Conservation (phyloP, 2,113 vertebrate species). For the Chlamydotis undulata region DNA sequence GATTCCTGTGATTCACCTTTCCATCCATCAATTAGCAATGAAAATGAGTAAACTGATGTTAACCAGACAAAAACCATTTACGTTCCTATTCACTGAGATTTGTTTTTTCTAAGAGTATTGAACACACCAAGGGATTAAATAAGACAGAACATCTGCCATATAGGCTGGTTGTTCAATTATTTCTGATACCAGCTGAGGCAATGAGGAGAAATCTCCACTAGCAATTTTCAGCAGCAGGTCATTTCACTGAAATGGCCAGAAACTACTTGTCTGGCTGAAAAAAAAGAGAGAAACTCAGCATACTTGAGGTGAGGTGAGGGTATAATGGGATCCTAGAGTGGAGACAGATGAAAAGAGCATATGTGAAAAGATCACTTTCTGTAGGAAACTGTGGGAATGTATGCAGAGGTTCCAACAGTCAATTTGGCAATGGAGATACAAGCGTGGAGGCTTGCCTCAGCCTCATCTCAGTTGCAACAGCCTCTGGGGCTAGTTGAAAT, state of each 20-base stretch:
- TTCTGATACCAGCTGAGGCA: neutral
- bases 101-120: neutral
- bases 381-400: fast-evolving
- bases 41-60: neutral
- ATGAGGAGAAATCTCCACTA: neutral
- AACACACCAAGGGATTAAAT: neutral
- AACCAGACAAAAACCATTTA: neutral
- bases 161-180: neutral
- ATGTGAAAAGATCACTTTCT: neutral
- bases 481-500: neutral
- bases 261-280: neutral
- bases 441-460: neutral
- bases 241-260: neutral
- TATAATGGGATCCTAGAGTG: neutral
- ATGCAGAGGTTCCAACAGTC: neutral
- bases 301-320: neutral
- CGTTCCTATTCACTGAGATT: neutral
- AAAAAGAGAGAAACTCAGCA: neutral
- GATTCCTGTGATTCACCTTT: neutral
- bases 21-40: neutral
- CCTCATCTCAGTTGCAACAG: neutral
- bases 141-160: neutral
- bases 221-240: neutral
- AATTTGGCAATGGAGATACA: neutral
- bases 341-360: neutral